Percentiles rank a stretch among this genome's conserved stretches.
phyloP scores from a whole-genome alignment of 2,888 invertebrate species.

The Athrips mouffetella region DNA sequence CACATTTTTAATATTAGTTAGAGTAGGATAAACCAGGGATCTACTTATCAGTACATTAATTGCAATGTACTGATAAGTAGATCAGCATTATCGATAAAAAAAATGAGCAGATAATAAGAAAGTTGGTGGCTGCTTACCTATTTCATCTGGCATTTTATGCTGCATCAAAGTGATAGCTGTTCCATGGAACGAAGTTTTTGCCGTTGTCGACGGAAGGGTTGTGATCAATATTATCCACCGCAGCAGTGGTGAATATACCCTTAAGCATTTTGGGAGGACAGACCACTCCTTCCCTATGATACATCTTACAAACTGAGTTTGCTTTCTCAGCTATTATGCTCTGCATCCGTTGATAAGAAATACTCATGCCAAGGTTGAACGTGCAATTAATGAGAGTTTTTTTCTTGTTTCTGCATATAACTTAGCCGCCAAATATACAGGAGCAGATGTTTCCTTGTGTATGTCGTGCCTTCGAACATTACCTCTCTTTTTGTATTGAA shows the following conservation, averaged over 20 bases:
- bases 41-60: too few relatives aligned
- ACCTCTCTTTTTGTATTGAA: neutral
- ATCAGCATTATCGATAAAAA: too few relatives aligned
- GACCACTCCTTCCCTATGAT: neutral
- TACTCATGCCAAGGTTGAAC: neutral
- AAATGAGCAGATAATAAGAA: neutral
- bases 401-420: neutral
- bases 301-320: neutral
- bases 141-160: constrained; percentile 10
- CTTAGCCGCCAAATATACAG: neutral
- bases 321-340: neutral
- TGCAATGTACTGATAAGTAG: too few relatives aligned
- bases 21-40: too few relatives aligned
- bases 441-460: neutral
- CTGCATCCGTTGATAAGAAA: neutral
- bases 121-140: neutral
- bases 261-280: neutral
- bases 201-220: neutral
- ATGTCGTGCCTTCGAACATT: neutral
- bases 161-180: neutral
- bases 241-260: neutral
- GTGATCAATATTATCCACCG: neutral
- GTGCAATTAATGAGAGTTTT: neutral
- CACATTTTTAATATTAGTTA: too few relatives aligned
- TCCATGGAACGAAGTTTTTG: neutral